These are phyloP conservation scores for Spheniscus humboldti DNA, from an alignment of 2,797 vertebrate genomes.

Conservation along the genomic window DNA sequence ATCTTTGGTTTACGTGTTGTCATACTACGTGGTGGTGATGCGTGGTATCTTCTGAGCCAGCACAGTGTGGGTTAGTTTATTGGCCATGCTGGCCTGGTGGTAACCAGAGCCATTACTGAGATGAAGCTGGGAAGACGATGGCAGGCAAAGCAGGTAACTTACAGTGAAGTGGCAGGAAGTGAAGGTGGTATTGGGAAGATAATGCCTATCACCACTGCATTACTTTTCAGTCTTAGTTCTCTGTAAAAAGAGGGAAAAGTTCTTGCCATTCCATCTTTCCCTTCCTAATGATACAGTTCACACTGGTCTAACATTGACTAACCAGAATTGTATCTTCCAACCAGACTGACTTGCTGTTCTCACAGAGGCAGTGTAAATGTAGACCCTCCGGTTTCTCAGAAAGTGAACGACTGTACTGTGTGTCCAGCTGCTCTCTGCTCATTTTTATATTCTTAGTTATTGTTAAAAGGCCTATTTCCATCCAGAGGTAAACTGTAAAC, in stretches of 20 bases:
- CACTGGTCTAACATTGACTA: slow-evolving; percentile 43
- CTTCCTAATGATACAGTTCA: slow-evolving; percentile 53
- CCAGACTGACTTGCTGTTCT: slow-evolving; percentile 45
- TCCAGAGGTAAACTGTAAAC: slow-evolving; percentile 24
- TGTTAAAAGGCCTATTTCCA: slow-evolving; percentile 20
- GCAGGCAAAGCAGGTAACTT: neutral
- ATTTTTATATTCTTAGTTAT: slow-evolving; percentile 23
- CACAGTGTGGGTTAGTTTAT: slow-evolving; percentile 36
- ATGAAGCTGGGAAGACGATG: slow-evolving; percentile 17
- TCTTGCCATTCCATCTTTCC: slow-evolving; percentile 57
- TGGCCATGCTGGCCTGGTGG: slow-evolving; percentile 20
- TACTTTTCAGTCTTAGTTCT: slow-evolving; percentile 65
- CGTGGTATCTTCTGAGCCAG: slow-evolving; percentile 66
- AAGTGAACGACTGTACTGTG: slow-evolving; percentile 22
- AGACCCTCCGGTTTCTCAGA: slow-evolving; percentile 34
- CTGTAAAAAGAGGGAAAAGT: slow-evolving; percentile 55
- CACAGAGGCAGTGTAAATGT: neutral
- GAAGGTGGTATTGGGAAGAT: slow-evolving; percentile 55
- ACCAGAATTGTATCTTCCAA: slow-evolving; percentile 63
- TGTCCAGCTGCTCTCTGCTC: slow-evolving; percentile 41
- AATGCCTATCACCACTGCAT: slow-evolving; percentile 61
- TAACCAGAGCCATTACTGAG: slow-evolving; percentile 38
- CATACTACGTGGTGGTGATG: slow-evolving; percentile 65
- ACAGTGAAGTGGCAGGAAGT: neutral
- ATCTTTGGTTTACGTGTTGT: slow-evolving; percentile 68